A percentile compares a stretch with the other conserved stretches of the same genome.
These are phyloP conservation scores for Pomacea maculata DNA, from an alignment of 1,140 invertebrate genomes.

Conservation along the genomic window DNA sequence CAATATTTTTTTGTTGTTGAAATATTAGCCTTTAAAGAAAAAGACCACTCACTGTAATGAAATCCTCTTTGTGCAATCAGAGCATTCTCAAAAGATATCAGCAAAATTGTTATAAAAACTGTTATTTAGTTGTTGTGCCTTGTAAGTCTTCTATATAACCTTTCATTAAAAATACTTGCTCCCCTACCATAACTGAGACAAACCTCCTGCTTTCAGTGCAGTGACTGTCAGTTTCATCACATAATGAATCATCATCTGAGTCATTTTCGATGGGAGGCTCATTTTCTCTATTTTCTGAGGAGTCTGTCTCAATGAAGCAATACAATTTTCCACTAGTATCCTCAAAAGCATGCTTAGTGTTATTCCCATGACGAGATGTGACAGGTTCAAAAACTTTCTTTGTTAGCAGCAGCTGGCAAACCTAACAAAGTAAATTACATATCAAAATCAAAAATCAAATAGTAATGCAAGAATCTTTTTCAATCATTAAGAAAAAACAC, in stretches of 20 bases:
- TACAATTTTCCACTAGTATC: conserved; percentile 60
- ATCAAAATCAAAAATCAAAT: background rate
- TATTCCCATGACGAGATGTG: conserved; percentile 32
- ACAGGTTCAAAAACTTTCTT: conserved; percentile 57
- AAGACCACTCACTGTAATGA: too few species aligned
- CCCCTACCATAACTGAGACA: too few species aligned
- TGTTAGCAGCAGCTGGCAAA: conserved; percentile 62
- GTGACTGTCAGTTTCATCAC: conserved; percentile 14
- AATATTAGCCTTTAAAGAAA: too few species aligned
- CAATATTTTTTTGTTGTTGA: too few species aligned
- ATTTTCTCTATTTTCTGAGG: conserved; percentile 11
- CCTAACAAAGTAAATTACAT: conserved; percentile 40
- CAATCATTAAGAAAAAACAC: background rate
- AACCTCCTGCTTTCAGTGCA: too few species aligned
- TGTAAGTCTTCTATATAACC: too few species aligned
- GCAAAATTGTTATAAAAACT: too few species aligned
- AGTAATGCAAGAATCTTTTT: background rate
- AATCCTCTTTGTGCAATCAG: too few species aligned
- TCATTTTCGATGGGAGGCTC: conserved; percentile 13
- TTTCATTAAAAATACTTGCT: too few species aligned
- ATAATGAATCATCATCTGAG: conserved; percentile 21
- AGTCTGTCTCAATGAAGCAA: conserved; percentile 43
- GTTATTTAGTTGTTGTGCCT: too few species aligned
- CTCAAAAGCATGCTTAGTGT: conserved; percentile 53
- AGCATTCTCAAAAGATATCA: too few species aligned